phyloP scores from a whole-genome alignment of 2,797 vertebrate genomes.

The Loriculus beryllinus region DNA sequence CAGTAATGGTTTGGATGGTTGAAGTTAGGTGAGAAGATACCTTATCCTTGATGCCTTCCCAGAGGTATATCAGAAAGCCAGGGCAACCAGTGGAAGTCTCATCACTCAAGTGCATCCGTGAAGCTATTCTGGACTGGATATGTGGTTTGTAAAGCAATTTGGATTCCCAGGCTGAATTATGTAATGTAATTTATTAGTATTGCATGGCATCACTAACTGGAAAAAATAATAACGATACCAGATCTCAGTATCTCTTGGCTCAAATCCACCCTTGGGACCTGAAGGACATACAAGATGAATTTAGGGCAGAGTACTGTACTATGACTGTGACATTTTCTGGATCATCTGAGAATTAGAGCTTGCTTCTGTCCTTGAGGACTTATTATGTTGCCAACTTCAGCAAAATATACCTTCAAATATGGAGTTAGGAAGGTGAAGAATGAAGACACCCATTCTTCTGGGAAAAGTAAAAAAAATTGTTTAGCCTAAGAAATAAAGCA shows the following conservation, averaged over 20 bases:
- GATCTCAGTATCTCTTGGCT: not conserved
- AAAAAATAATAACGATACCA: not conserved
- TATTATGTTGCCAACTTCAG: not conserved
- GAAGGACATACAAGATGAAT: not conserved
- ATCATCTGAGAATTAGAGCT: not conserved
- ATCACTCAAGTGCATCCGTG: not conserved
- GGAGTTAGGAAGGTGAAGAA: not conserved
- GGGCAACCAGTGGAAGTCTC: not conserved
- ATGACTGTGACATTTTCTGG: not conserved
- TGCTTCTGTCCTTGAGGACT: not conserved
- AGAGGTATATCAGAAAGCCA: not conserved
- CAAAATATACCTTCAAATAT: not conserved
- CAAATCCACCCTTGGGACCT: not conserved
- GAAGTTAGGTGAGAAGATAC: not conserved
- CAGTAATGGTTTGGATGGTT: not conserved
- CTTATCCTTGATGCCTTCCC: not conserved
- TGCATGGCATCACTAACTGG: not conserved
- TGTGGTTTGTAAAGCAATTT: not conserved
- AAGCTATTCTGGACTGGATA: not conserved
- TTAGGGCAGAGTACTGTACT: not conserved
- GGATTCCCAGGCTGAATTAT: not conserved
- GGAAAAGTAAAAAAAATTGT: not conserved
- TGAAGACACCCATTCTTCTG: not conserved
- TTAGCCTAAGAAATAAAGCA: not conserved
- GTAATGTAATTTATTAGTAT: not conserved